Evolutionary conservation across 2,888 invertebrate species (phyloP), one percentile per base, ranked within the genome.

Genomic region (Megamerina dolium): DNA sequence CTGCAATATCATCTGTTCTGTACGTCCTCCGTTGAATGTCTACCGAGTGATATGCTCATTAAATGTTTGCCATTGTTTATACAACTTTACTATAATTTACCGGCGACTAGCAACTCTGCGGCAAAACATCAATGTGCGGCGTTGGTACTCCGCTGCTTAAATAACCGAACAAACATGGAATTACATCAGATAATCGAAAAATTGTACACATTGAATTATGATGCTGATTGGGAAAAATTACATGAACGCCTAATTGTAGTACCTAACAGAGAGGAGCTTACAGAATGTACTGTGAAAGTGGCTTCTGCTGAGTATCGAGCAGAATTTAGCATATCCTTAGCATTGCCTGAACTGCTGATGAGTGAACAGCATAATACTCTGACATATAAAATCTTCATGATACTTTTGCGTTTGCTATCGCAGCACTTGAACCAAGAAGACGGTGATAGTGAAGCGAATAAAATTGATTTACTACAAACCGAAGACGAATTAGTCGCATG

Each of bases 1-100:
- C 41, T 63, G n/a, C 47, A 61, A 38, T 62, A 61, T 33, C 60
- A 59, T 3, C 54, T 64, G 2, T 72, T 72, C 43, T 67, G 67
- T 38, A 57, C 57, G n/a, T 66, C 69, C 5, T 57, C 57, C 1
- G 54, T 68, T 21, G 61, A 63, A 9, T 62, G 66, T 12, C 40
- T 72, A 14, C 67, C 67, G 8, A 68, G 67, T 42, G 54, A 47
- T 2, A 36, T 68, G 9, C 35, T 72, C 2, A 43, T 56, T 4
- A 31, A 43, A 1, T 65, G 60, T 41, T 16, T 68, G 9, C 67
- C 68, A 1, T 3, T 69, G 1, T 48, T 71, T 0, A 37, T 72
- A 4, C 62, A 61, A 27, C 44, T 68, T 0, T 59, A 61, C 31
- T 46, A 58, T 27, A 48, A 59, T 4, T 21, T 68, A 27, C 58